Evolutionary conservation across 2,888 invertebrate genomes (phyloP).

Genomic region (Cryptus viduatorius): DNA sequence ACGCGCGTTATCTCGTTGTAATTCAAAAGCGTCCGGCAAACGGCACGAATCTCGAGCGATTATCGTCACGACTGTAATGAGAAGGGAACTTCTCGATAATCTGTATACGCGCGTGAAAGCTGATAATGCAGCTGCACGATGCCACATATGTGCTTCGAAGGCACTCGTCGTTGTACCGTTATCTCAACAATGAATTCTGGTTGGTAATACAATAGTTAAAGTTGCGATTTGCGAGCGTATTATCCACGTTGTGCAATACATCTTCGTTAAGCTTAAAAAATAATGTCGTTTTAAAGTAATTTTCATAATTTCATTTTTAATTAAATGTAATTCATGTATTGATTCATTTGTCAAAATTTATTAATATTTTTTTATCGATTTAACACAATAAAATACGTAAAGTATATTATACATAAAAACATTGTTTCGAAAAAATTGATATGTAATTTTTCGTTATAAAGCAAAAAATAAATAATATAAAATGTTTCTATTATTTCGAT

Average conservation of each 20-base stretch:
- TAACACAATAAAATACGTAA: no score
- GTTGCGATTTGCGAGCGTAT: neutral
- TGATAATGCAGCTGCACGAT: slow-evolving; percentile 38
- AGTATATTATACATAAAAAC: no score
- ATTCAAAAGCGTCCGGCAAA: slow-evolving; percentile 21
- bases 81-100: slow-evolving; percentile 35
- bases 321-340: no score
- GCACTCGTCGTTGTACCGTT: slow-evolving; percentile 48
- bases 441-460: no score
- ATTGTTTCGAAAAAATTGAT: no score
- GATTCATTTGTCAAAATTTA: no score
- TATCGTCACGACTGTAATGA: slow-evolving; percentile 18
- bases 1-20: slow-evolving; percentile 40
- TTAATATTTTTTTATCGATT: no score
- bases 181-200: slow-evolving; percentile 32
- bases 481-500: no score
- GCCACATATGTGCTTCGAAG: slow-evolving; percentile 27
- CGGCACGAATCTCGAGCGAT: slow-evolving; percentile 30
- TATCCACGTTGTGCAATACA: neutral
- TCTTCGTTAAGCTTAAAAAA: no score
- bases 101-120: neutral
- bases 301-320: no score
- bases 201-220: neutral
- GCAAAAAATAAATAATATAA: no score
- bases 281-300: no score